Percentiles rank a stretch among this genome's conserved stretches.
phyloP scores from a whole-genome alignment of 2,888 invertebrate genomes.

The Drosophila nigritarsus region DNA sequence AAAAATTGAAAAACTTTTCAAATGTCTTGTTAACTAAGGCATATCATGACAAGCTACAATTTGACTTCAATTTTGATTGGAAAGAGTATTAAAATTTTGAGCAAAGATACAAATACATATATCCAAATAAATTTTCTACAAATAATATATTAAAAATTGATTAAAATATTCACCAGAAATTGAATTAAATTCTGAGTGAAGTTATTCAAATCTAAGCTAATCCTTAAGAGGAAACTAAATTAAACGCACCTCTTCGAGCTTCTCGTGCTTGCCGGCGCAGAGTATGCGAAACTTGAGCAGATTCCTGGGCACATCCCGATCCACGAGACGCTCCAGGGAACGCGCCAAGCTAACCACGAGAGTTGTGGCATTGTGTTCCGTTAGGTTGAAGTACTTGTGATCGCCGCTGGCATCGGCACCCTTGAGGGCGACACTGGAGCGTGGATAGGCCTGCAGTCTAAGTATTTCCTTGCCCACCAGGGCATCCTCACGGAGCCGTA shows the following conservation, averaged over 20 bases:
- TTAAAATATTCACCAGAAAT: background rate
- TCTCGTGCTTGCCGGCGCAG: slow-evolving; percentile 86
- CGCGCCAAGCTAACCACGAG: slow-evolving; percentile 91
- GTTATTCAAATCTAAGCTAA: background rate
- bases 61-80: accelerated
- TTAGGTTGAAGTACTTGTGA: slow-evolving; percentile 84
- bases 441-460: slow-evolving; percentile 92
- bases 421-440: slow-evolving; percentile 85
- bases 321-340: slow-evolving; percentile 92
- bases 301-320: slow-evolving; percentile 92
- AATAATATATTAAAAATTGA: background rate
- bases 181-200: background rate
- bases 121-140: background rate
- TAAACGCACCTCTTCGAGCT: slow-evolving; percentile 82
- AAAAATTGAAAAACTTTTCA: background rate
- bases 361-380: slow-evolving; percentile 91
- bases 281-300: slow-evolving; percentile 92
- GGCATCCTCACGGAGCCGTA: slow-evolving; percentile 93
- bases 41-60: background rate
- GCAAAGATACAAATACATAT: background rate
- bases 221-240: background rate
- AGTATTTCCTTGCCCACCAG: slow-evolving; percentile 92
- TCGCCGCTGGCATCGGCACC: slow-evolving; percentile 83
- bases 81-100: background rate
- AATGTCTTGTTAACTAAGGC: too few species aligned